Evolutionary conservation across 1,140 invertebrate genomes (phyloP), one percentile per base, ranked within the genome.

Genomic region (Megalonaias nervosa): DNA sequence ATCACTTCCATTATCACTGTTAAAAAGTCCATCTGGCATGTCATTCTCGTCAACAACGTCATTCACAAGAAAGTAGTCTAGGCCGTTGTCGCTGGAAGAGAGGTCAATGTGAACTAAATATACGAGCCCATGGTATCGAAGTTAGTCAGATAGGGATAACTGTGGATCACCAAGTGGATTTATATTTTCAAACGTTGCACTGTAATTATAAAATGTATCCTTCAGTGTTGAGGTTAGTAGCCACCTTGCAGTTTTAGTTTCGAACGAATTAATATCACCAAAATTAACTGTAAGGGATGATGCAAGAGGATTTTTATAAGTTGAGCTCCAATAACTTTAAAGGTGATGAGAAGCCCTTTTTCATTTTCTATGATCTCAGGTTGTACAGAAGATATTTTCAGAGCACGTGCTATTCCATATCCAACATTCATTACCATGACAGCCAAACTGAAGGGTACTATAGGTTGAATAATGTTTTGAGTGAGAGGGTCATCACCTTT

Each of bases 341-440:
- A 85, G 31, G 81, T 70, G 26, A 85, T 59, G 2, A 85, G 70
- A 65, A 85, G 64, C 17, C 84, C 84, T 71, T 85, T 85, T 66
- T 85, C 82, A 66, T 85, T 85, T 74, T 84, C 84, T 67, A 84
- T 81, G 67, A 85, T 85, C 64, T 85, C 81, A 60, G 84, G 84
- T 71, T 85, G 84, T 19, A 78, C 78, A 21, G 84, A 85, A n/a
- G 82, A 77, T 64, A 85, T 82, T 71, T 82, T 79, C 21, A 85
- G 62, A n/a, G 78, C 75, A 48, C 72, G 73, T 11, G 84, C 82
- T 21, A 73, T 31, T 21, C 84, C 84, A 62, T 82, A 81, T 17
- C 82, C 84, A 21, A 61, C 31, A 67, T 85, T 85, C n/a, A 58
- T 75, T 9, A 85, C 75, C 67, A 85, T 74, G 13, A 85, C 75